Evolutionary conservation across 2,113 vertebrate species (phyloP).

Genomic region (Megaceryle torquata): DNA sequence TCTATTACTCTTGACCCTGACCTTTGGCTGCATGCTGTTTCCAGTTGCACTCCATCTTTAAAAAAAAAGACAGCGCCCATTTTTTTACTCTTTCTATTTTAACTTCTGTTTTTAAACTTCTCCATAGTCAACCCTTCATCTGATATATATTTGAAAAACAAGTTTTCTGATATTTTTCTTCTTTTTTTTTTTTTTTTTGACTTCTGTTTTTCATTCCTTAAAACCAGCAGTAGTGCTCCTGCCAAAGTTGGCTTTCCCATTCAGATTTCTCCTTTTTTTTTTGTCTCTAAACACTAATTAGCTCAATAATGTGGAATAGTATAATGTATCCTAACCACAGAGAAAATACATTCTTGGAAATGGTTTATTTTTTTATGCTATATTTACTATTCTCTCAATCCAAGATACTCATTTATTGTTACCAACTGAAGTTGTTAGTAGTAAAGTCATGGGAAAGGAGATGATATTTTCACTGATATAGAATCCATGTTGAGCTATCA

Average conservation of each 20-base stretch:
- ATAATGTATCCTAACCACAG: neutral
- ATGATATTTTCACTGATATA: neutral
- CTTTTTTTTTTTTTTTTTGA: neutral
- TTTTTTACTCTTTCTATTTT: conserved; percentile 45
- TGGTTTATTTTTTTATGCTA: conserved; percentile 42
- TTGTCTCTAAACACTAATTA: conserved; percentile 10
- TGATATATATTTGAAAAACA: conserved; percentile 41
- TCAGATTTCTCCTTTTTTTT: conserved; percentile 24
- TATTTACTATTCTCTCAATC: conserved; percentile 48
- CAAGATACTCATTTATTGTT: conserved; percentile 29
- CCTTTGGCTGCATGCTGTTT: conserved; percentile 78
- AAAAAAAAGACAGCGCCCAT: conserved; percentile 62
- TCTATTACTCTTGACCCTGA: conserved; percentile 81
- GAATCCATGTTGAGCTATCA: neutral
- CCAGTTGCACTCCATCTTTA: conserved; percentile 77
- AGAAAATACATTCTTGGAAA: conserved; percentile 60
- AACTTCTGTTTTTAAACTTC: conserved; percentile 63
- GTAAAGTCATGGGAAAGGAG: conserved; percentile 1
- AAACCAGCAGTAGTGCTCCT: conserved; percentile 1
- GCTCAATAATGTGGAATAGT: neutral
- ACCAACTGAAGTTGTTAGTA: conserved; percentile 3
- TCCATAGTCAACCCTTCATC: neutral
- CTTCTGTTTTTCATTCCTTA: conserved; percentile 36
- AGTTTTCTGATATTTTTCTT: neutral
- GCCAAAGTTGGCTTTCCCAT: conserved; percentile 14